These are phyloP conservation scores for Leptocoma aspasia DNA, from an alignment of 2,113 vertebrate genomes.

Conservation along the genomic window DNA sequence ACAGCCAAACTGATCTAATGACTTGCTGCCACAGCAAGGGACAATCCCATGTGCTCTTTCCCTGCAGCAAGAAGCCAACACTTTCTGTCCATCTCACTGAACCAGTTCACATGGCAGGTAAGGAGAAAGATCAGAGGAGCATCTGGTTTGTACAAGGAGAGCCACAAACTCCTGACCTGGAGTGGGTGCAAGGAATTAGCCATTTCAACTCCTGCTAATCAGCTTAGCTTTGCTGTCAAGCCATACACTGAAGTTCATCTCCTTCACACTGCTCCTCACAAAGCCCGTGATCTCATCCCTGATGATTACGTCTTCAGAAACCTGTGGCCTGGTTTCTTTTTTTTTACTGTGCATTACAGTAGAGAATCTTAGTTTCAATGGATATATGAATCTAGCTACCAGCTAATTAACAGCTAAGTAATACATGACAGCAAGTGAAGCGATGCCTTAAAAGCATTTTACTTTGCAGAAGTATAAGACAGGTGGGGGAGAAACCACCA, in stretches of 20 bases:
- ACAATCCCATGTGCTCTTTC: neutral
- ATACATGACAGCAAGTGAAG: neutral
- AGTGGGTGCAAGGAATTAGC: neutral
- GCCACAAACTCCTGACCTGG: conserved; percentile 5
- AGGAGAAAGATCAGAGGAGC: neutral
- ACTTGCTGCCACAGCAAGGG: neutral
- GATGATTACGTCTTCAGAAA: neutral
- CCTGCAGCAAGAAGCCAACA: neutral
- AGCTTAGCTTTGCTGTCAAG: neutral
- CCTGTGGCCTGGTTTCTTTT: neutral
- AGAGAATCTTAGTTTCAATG: neutral
- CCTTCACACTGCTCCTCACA: neutral
- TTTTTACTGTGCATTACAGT: neutral
- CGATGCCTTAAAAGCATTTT: neutral
- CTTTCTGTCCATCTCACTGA: neutral
- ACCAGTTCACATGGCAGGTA: rapidly evolving
- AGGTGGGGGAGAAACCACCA: neutral
- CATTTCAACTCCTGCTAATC: neutral
- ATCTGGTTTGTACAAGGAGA: neutral
- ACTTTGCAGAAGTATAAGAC: neutral
- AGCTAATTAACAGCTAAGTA: neutral
- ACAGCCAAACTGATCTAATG: neutral
- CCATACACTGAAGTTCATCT: neutral
- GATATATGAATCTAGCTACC: neutral
- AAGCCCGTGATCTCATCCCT: rapidly evolving